These are phyloP conservation scores for Threskiornis aethiopicus DNA, from an alignment of 2,797 vertebrate species.

Conservation along the genomic window DNA sequence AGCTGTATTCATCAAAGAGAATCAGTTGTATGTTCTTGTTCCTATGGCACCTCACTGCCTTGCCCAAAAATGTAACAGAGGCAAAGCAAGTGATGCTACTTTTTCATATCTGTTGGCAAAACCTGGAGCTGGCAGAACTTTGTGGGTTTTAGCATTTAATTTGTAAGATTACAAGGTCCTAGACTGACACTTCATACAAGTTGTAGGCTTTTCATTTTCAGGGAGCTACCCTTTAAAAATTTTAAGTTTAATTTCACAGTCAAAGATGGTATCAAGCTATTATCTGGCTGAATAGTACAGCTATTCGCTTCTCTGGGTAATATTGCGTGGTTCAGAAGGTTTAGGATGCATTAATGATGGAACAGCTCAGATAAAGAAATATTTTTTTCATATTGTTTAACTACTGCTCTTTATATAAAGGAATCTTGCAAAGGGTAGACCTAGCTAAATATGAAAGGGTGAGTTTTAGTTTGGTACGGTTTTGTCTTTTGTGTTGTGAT, in stretches of 20 bases:
- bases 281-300: not conserved
- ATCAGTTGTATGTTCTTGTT: not conserved
- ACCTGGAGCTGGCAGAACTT: not conserved
- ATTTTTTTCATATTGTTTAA: not conserved
- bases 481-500: not conserved
- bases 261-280: not conserved
- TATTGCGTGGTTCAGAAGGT: not conserved
- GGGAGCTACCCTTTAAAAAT: not conserved
- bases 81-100: not conserved
- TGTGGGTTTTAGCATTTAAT: not conserved
- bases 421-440: not conserved
- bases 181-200: not conserved
- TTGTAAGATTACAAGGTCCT: not conserved
- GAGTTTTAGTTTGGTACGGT: not conserved
- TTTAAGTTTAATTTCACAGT: not conserved
- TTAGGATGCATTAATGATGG: not conserved
- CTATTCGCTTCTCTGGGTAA: not conserved
- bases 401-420: not conserved
- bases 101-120: not conserved
- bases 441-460: not conserved
- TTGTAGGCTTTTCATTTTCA: not conserved
- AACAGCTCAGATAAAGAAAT: not conserved
- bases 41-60: not conserved
- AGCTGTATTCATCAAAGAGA: not conserved
- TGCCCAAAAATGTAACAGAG: not conserved